Percentiles rank a stretch among this genome's conserved stretches.
Conservation (phyloP, 2,113 vertebrate genomes). For the Elaphurus davidianus region DNA sequence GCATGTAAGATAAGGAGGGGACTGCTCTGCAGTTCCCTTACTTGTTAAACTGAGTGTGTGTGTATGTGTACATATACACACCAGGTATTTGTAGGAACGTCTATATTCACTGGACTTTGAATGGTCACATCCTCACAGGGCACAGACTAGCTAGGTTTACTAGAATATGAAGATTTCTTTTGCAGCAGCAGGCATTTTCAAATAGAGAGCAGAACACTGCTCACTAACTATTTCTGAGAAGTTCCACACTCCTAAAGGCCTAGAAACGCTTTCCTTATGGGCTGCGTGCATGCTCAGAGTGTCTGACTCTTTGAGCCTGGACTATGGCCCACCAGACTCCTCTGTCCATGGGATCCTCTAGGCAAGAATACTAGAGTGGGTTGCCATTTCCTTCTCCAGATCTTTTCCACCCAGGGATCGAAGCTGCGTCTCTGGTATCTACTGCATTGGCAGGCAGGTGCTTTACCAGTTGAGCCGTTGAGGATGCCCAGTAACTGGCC, state of each 20-base stretch:
- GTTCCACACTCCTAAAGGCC: neutral
- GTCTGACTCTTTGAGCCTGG: neutral
- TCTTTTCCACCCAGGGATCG: neutral
- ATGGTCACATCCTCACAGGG: neutral
- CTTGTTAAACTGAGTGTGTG: slow-evolving; percentile 23
- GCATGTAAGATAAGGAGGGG: slow-evolving; percentile 31
- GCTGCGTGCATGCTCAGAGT: neutral
- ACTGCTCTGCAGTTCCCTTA: neutral
- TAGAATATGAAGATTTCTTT: neutral
- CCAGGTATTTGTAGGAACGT: neutral
- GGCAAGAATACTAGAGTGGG: neutral
- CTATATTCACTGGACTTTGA: neutral
- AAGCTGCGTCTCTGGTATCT: neutral
- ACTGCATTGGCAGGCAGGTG: neutral
- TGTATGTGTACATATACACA: too few relatives aligned
- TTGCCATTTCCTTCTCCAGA: neutral
- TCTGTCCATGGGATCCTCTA: neutral
- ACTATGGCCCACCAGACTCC: neutral
- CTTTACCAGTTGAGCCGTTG: neutral
- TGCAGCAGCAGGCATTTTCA: neutral
- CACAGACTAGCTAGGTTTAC: neutral
- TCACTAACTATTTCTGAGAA: neutral
- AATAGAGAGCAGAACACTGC: neutral
- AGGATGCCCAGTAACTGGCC: neutral
- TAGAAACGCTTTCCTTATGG: neutral